Evolutionary conservation across 1,140 invertebrate genomes (phyloP).

Genomic region (Aporrectodea caliginosa): DNA sequence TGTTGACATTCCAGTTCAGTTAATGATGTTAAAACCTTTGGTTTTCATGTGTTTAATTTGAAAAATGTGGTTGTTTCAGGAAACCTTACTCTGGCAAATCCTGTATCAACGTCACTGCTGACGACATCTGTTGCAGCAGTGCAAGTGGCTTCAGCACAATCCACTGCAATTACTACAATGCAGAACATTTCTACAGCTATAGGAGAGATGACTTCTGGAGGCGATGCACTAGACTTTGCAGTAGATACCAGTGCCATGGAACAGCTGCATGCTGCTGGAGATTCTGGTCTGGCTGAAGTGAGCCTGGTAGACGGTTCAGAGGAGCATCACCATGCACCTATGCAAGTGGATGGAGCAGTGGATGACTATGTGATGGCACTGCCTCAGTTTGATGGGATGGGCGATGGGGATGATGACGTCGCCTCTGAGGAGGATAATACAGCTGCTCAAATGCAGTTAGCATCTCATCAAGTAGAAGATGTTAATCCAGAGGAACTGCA

Average conservation of each 20-base stretch:
- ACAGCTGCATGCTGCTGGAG: conserved; percentile 8
- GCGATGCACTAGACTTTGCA: too few relatives aligned
- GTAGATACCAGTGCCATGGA: background rate
- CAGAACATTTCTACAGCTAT: background rate
- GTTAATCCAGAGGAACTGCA: background rate
- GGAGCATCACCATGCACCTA: conserved; percentile 1
- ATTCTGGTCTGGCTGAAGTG: conserved; percentile 15
- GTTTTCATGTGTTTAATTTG: too few relatives aligned
- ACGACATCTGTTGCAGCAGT: conserved; percentile 1
- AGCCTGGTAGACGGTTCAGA: background rate
- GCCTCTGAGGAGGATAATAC: background rate
- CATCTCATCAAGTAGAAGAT: background rate
- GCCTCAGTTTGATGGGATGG: conserved; percentile 28
- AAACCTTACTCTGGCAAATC: background rate
- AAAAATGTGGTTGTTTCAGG: too few relatives aligned
- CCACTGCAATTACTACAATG: background rate
- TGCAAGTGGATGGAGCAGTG: conserved; percentile 30
- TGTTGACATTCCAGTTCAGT: too few relatives aligned
- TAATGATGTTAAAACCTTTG: too few relatives aligned
- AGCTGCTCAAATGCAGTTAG: too few relatives aligned
- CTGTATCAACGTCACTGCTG: conserved; percentile 14
- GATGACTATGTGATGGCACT: background rate
- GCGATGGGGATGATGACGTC: conserved; percentile 21
- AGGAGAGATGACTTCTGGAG: too few relatives aligned
- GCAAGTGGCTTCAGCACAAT: background rate